Percentiles rank a stretch among this genome's conserved stretches.
Conservation (phyloP, 2,797 vertebrate species). For the Muscicapa comitata region DNA sequence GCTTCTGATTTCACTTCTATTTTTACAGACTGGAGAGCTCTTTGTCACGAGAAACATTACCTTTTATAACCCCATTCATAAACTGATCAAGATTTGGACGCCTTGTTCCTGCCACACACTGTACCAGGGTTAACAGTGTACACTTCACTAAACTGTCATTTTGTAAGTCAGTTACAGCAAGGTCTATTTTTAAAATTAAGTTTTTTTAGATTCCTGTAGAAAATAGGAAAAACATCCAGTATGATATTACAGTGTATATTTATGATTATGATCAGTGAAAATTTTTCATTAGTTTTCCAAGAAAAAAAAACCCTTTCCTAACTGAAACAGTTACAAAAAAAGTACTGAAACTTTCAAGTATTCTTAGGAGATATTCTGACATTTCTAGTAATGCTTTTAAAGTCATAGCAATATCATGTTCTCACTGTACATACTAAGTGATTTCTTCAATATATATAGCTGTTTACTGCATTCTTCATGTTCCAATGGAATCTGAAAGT, state of each 20-base stretch:
- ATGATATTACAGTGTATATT: background rate
- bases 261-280: background rate
- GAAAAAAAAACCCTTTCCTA: background rate
- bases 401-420: background rate
- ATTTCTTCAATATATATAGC: background rate
- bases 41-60: fast-evolving
- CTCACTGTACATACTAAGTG: background rate
- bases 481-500: background rate
- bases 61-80: background rate
- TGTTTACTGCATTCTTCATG: background rate
- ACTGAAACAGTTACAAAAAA: background rate
- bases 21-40: background rate
- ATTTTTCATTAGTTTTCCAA: background rate
- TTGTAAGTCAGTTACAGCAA: background rate
- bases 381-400: background rate
- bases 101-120: background rate
- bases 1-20: background rate
- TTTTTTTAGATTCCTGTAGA: background rate
- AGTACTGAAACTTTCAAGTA: background rate
- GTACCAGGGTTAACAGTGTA: fast-evolving
- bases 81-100: background rate
- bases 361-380: background rate
- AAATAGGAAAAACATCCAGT: background rate
- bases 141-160: background rate
- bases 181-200: background rate